These are phyloP conservation scores for Cataglyphis cursor DNA, from an alignment of 2,888 invertebrate genomes.

Conservation along the genomic window DNA sequence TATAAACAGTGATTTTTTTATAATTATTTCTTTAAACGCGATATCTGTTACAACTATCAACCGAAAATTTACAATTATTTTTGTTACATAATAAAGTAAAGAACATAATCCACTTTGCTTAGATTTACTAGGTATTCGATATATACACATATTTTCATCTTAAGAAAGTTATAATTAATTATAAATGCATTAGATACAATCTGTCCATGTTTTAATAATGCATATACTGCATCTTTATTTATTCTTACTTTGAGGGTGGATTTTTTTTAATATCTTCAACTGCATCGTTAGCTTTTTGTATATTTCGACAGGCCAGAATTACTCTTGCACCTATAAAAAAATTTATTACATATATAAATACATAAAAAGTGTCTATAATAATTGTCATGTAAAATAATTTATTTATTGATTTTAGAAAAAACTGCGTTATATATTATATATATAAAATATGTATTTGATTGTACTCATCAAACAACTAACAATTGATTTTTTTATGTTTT, in stretches of 20 bases:
- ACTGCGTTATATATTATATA: too few species aligned
- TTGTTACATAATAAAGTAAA: background rate
- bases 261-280: conserved; percentile 84
- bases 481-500: too few species aligned
- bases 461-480: too few species aligned
- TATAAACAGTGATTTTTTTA: background rate
- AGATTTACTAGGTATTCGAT: too few species aligned
- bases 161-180: background rate
- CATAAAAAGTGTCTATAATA: too few species aligned
- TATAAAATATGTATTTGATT: too few species aligned
- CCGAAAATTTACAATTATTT: background rate
- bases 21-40: background rate
- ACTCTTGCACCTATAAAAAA: conserved; percentile 80
- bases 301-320: conserved; percentile 88
- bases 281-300: conserved; percentile 86
- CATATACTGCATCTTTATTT: conserved; percentile 1
- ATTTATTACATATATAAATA: background rate
- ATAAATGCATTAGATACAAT: background rate
- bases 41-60: background rate
- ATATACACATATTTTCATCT: background rate
- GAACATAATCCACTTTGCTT: background rate
- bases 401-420: too few species aligned
- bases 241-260: conserved; percentile 77
- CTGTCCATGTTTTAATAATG: background rate
- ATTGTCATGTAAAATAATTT: too few species aligned